Conservation (phyloP, 1,140 invertebrate species). For the Drosophila lini region DNA sequence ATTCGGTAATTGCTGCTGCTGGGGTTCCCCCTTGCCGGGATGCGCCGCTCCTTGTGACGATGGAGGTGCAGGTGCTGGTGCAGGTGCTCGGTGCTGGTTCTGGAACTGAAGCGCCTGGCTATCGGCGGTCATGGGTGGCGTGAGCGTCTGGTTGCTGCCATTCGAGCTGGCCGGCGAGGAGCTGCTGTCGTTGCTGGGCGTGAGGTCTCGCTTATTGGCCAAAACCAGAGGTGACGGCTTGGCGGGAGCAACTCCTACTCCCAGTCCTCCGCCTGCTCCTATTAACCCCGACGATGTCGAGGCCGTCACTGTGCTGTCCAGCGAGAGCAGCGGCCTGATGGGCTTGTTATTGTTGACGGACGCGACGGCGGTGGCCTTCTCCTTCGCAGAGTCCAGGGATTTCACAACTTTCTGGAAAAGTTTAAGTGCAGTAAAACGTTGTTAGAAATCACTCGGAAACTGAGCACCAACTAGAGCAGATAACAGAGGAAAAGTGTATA, state of each 20-base stretch:
- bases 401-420: conserved; percentile 79
- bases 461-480: conserved; percentile 7
- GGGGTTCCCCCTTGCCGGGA: conserved; percentile 34
- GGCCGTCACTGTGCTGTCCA: conserved; percentile 63
- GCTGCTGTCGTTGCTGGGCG: conserved; percentile 63
- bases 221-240: conserved; percentile 54
- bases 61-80: conserved; percentile 1
- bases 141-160: conserved; percentile 82
- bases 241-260: conserved; percentile 9
- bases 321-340: conserved; percentile 74
- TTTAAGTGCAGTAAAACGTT: conserved; percentile 15
- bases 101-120: conserved; percentile 61
- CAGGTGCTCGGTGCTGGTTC: conserved; percentile 25
- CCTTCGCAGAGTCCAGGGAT: conserved; percentile 79
- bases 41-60: conserved; percentile 7
- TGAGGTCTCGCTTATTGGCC: conserved; percentile 64
- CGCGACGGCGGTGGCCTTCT: conserved; percentile 64
- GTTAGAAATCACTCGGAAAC: conserved; percentile 3
- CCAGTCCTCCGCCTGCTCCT: conserved; percentile 5
- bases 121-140: conserved; percentile 82
- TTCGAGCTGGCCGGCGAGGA: conserved; percentile 77
- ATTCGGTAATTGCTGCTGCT: conserved; percentile 73
- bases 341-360: conserved; percentile 83
- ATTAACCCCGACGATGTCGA: conserved; percentile 18
- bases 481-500: conserved; percentile 10